Base-by-base conservation (phyloP, 2,888 invertebrate species). In the Vannuccia rotundouncinata region DNA sequence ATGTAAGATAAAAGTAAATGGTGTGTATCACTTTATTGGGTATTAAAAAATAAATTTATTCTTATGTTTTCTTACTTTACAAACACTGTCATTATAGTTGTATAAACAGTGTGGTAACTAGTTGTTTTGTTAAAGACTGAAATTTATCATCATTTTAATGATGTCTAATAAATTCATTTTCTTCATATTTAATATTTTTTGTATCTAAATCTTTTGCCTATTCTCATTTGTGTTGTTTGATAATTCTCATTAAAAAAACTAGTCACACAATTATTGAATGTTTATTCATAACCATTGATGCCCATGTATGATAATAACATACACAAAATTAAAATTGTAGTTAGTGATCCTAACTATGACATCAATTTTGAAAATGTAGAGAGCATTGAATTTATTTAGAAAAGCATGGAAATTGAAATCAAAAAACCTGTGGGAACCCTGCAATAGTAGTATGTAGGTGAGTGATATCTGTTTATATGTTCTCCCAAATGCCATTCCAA, bases 1-100 rank as follows among this genome's bases (percentile, higher is more conserved):
- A 66, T 66, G 66, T 66, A 66, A n/a, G 25, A 66, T 66, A 66
- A 66, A 66, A 66, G 66, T 66, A 66, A 66, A 66, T 66, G 66
- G 22, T 66, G 66, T 66, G 66, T 66, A 66, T 66, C 66, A 66
- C 66, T 66, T 66, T 66, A 66, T 66, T 66, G 66, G 66, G 66
- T 66, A 66, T 66, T 66, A 66, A 66, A 66, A 66, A 66, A 66
- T 66, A 66, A 66, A 66, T 45, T 45, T 45, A 45, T 45, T 45
- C 45, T 45, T 45, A 45, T 45, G 45, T 45, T 45, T 45, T 45
- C 45, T 45, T 45, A 45, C 45, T 45, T 45, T 45, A 45, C 45
- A 45, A 45, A 45, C 45, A 45, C 45, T 45, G 45, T 45, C 45
- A 45, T 45, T 45, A 45, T 45, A 45, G 45, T 45, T 45, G 45